Percentiles rank a stretch among this genome's conserved stretches.
Evolutionary conservation across 2,113 vertebrate genomes (phyloP).

Genomic region (Centropus unirufus): DNA sequence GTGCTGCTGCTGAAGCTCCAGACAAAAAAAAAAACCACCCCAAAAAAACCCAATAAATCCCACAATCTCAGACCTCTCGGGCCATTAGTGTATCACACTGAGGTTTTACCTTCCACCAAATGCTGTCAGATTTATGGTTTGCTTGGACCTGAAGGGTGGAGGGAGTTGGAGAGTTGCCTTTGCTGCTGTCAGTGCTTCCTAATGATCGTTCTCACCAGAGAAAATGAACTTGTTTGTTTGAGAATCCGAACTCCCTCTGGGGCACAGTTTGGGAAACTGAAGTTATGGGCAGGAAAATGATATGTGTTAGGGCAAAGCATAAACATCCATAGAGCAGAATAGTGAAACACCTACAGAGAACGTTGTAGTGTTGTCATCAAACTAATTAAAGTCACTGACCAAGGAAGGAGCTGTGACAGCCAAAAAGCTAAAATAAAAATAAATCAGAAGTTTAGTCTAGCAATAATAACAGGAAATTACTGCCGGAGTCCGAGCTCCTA

Average conservation of each 20-base stretch:
- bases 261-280: slow-evolving; percentile 18
- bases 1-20: background rate
- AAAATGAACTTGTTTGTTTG: slow-evolving; percentile 51
- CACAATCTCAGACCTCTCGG: background rate
- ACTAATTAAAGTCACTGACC: slow-evolving; percentile 28
- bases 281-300: slow-evolving; percentile 31
- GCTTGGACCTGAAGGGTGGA: slow-evolving; percentile 10
- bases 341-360: slow-evolving; percentile 38
- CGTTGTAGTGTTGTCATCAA: slow-evolving; percentile 13
- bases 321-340: slow-evolving; percentile 40
- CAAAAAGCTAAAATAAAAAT: slow-evolving; percentile 53
- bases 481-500: background rate
- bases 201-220: slow-evolving; percentile 19
- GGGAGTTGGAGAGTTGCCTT: slow-evolving; percentile 20
- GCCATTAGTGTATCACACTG: background rate
- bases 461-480: slow-evolving; percentile 38
- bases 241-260: background rate
- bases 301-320: background rate
- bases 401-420: background rate
- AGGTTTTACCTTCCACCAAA: background rate
- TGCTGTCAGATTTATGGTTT: slow-evolving; percentile 27
- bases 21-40: background rate
- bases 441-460: slow-evolving; percentile 47
- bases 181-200: slow-evolving; percentile 24
- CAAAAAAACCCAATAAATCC: no score